These are phyloP conservation scores for Lagenorhynchus albirostris DNA, from an alignment of 2,113 vertebrate genomes.

Conservation along the genomic window DNA sequence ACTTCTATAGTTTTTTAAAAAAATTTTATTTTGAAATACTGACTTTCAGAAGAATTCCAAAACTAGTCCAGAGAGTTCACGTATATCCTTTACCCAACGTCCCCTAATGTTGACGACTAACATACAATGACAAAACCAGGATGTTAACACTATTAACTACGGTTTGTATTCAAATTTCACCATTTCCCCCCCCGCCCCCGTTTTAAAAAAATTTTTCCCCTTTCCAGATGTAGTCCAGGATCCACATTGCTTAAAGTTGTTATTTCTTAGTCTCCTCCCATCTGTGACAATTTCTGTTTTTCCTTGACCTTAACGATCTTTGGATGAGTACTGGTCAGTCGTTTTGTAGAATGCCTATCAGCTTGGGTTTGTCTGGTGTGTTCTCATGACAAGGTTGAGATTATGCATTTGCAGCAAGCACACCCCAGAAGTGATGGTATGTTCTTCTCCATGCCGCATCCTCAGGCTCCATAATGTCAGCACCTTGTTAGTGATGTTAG, in stretches of 20 bases:
- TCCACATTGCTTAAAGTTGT: neutral
- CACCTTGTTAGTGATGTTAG: neutral
- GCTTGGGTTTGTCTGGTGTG: neutral
- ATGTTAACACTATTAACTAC: neutral
- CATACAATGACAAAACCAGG: neutral
- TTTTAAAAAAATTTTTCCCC: neutral
- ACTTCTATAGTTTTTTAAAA: neutral
- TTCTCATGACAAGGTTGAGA: neutral
- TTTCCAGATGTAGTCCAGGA: neutral
- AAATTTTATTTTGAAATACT: neutral
- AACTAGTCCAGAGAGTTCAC: neutral
- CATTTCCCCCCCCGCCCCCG: neutral
- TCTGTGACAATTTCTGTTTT: neutral
- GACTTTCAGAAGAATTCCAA: neutral
- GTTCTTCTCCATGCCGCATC: neutral
- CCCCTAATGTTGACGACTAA: neutral
- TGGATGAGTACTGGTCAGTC: neutral
- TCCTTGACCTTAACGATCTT: neutral
- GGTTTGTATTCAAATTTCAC: neutral
- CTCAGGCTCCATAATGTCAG: too few relatives aligned
- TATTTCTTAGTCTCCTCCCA: neutral
- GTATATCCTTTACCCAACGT: neutral
- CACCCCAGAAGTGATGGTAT: rapidly evolving
- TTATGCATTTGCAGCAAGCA: neutral
- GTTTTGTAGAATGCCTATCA: neutral